A percentile compares a stretch with the other conserved stretches of the same genome.
These are phyloP conservation scores for Oplegnathus fasciatus DNA, from an alignment of 2,113 vertebrate genomes.

Conservation along the genomic window DNA sequence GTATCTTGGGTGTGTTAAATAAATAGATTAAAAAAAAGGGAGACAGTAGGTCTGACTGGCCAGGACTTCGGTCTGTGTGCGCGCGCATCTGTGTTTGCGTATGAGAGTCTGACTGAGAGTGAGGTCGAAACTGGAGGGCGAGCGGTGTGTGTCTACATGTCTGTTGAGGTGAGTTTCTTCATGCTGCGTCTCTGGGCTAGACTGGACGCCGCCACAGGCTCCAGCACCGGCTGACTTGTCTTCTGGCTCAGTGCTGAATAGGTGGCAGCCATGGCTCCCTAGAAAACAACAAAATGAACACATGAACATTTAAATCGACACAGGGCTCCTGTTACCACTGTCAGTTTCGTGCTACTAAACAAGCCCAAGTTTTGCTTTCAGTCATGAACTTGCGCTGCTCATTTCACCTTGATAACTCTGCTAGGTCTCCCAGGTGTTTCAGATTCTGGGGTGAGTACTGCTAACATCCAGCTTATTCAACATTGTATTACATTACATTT, in stretches of 20 bases:
- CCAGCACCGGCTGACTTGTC: constrained; percentile 94
- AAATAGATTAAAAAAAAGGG: constrained; percentile 73
- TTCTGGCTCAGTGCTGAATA: constrained; percentile 95
- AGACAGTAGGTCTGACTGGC: constrained; percentile 72
- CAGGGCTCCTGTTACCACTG: neutral
- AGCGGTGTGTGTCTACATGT: constrained; percentile 87
- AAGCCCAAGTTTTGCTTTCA: neutral
- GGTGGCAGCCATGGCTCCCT: constrained; percentile 95
- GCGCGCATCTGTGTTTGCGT: constrained; percentile 16
- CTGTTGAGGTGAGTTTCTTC: constrained; percentile 98
- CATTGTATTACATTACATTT: neutral
- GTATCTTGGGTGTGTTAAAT: constrained; percentile 65
- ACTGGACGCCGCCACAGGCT: constrained; percentile 96
- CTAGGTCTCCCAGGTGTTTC: neutral
- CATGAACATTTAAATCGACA: neutral
- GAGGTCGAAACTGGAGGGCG: constrained; percentile 60
- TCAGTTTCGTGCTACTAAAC: neutral
- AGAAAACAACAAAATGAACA: neutral
- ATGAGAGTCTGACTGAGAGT: constrained; percentile 49
- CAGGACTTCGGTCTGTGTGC: constrained; percentile 59
- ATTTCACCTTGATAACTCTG: neutral
- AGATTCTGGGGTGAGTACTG: neutral
- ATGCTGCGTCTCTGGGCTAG: constrained; percentile 96
- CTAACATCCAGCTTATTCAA: neutral
- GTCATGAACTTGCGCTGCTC: neutral